These are phyloP conservation scores for Solenopsis invicta DNA, from an alignment of 1,140 invertebrate genomes.

Conservation along the genomic window DNA sequence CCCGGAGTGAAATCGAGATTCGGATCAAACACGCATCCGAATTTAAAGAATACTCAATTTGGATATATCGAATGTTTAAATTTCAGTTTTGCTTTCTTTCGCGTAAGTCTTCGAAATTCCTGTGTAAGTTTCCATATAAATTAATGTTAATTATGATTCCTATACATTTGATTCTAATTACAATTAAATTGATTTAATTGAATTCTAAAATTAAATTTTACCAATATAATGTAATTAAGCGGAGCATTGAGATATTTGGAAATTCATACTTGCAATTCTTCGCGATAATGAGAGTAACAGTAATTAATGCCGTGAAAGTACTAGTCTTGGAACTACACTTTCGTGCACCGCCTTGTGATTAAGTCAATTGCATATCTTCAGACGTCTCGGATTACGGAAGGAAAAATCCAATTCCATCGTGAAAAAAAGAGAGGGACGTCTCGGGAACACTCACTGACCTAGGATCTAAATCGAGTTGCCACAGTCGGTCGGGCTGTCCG, in stretches of 20 bases:
- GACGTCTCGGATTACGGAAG: conserved; percentile 1
- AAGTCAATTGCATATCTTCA: background rate
- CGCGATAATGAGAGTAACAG: background rate
- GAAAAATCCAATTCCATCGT: background rate
- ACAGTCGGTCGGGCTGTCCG: conserved; percentile 16
- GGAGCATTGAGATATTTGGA: background rate
- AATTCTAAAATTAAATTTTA: conserved; percentile 1
- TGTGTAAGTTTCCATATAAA: background rate
- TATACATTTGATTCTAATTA: background rate
- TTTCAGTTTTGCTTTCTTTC: background rate
- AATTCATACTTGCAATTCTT: background rate
- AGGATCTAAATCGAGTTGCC: conserved; percentile 57
- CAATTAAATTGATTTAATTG: background rate
- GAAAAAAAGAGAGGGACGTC: conserved; percentile 7
- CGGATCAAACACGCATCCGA: background rate
- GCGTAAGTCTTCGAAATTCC: background rate
- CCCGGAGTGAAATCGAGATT: conserved; percentile 21
- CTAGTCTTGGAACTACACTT: background rate
- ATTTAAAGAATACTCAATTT: background rate
- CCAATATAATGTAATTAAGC: background rate
- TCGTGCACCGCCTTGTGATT: background rate
- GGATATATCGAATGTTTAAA: background rate
- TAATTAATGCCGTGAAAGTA: conserved; percentile 13
- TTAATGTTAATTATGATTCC: conserved; percentile 1
- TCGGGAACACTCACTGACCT: conserved; percentile 68